Evolutionary conservation across 2,797 vertebrate species (phyloP), one percentile per base, ranked within the genome.

Genomic region (Sebastes umbrosus): DNA sequence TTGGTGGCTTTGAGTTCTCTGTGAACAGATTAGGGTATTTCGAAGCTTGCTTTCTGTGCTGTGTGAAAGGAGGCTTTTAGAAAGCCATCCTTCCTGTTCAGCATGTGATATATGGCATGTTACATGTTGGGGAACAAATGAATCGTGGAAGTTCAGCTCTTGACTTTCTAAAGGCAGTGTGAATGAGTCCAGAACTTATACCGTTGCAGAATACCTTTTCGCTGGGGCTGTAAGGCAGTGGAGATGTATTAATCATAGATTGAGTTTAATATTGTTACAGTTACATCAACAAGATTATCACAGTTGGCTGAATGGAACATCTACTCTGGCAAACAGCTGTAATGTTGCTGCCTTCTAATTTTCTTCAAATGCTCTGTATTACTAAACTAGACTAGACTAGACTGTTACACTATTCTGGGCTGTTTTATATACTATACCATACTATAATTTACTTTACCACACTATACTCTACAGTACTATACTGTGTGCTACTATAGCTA

Each of bases 241-340:
- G 25, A 22, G 20, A 55, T n/a, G 64, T 29, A 46, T 55, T 25
- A 12, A 34, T 58, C 72, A 25, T 24, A 22, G 10, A 73, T 52
- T 14, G 22, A 71, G 22, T 43, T 60, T 43, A 11, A 73, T 60
- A 25, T 80, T 75, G 32, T 80, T 75, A 55, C 39, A 62, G 52
- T 50, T 65, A 67, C 31, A 24, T 75, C 67, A 71, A 31, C 60
- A 66, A 7, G 8, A 55, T 73, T 52, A 73, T 82, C 59, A 64
- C 52, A 52, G 52, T 36, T 34, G 36, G 22, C 22, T 59, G 18
- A 58, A 32, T 43, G 8, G 14, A 32, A 58, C 36, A 57, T 54
- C 14, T 39, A 31, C 52, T 22, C 32, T 31, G 54, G 57, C 31
- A 20, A 24, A 65, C 50, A 65, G 32, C 32, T 36, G 20, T 58